Evolutionary conservation across 2,797 vertebrate genomes (phyloP).

Genomic region (Sternarchorhynchus goeldii): DNA sequence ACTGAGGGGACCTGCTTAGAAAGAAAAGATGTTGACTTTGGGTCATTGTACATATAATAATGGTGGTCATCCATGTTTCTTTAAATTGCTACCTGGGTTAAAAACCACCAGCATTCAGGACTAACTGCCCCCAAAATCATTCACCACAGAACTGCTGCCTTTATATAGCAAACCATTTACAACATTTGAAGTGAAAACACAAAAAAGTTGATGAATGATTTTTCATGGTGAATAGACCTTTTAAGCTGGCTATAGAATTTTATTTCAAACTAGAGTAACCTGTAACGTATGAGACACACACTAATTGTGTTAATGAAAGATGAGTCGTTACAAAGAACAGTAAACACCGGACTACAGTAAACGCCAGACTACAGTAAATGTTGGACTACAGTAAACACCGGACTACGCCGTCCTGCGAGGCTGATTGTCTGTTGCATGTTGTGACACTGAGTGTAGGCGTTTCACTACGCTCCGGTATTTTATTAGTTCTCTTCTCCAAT

Average conservation of each 20-base stretch:
- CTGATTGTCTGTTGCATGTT: not conserved
- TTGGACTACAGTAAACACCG: not conserved
- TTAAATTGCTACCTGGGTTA: conserved; percentile 74
- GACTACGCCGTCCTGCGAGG: not conserved
- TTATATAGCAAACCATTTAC: conserved; percentile 63
- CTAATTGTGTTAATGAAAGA: not conserved
- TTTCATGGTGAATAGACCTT: conserved; percentile 16
- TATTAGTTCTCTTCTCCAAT: conserved; percentile 21
- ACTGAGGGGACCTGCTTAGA: not conserved
- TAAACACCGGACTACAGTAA: no score
- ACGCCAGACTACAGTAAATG: not conserved
- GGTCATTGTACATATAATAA: conserved; percentile 69
- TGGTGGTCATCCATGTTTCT: conserved; percentile 67
- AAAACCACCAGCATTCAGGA: conserved; percentile 57
- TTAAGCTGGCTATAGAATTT: conserved; percentile 11
- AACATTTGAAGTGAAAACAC: conserved; percentile 6
- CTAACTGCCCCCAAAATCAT: conserved; percentile 54
- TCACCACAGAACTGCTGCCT: conserved; percentile 56
- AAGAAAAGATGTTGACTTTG: conserved; percentile 14
- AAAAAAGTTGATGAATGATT: conserved; percentile 20
- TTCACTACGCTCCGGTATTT: not conserved
- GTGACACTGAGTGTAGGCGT: not conserved
- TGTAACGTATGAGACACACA: conserved; percentile 10
- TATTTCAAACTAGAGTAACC: conserved; percentile 18
- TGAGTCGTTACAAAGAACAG: conserved; percentile 10